Evolutionary conservation across 2,113 vertebrate species (phyloP).

Genomic region (Anguilla japonica): DNA sequence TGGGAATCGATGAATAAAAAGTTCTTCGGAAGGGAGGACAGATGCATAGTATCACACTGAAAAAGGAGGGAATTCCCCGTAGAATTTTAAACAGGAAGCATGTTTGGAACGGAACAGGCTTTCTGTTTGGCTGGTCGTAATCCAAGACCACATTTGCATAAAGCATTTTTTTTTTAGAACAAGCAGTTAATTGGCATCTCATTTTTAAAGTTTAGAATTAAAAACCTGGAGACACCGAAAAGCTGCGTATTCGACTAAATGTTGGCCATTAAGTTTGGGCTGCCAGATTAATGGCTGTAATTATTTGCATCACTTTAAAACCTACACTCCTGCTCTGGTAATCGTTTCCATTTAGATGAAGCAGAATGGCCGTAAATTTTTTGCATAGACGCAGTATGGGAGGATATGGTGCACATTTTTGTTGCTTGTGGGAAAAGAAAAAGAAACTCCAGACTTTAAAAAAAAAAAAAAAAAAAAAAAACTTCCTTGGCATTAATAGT

Average conservation of each 20-base stretch:
- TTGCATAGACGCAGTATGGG: conserved; percentile 21
- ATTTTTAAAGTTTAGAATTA: conserved; percentile 2
- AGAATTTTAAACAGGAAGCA: neutral
- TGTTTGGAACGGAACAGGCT: neutral
- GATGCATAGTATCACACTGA: neutral
- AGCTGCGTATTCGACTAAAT: conserved; percentile 1
- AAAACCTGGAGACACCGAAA: neutral
- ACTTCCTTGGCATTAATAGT: neutral
- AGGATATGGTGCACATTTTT: conserved; percentile 20
- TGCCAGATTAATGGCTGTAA: conserved; percentile 42
- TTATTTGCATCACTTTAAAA: conserved; percentile 34
- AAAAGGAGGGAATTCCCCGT: neutral
- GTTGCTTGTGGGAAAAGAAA: conserved; percentile 10
- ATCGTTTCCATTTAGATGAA: conserved; percentile 38
- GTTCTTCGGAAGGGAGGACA: neutral
- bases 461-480: neutral
- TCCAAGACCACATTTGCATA: neutral
- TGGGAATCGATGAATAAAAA: neutral
- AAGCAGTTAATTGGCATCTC: neutral
- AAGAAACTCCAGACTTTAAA: neutral
- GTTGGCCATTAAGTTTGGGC: conserved; percentile 36
- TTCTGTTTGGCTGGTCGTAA: neutral
- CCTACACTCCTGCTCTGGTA: conserved; percentile 32
- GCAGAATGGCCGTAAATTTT: conserved; percentile 26
- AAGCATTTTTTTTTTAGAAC: neutral